Base-by-base conservation (phyloP, 2,888 invertebrate species). In the Loripinus fragilis region DNA sequence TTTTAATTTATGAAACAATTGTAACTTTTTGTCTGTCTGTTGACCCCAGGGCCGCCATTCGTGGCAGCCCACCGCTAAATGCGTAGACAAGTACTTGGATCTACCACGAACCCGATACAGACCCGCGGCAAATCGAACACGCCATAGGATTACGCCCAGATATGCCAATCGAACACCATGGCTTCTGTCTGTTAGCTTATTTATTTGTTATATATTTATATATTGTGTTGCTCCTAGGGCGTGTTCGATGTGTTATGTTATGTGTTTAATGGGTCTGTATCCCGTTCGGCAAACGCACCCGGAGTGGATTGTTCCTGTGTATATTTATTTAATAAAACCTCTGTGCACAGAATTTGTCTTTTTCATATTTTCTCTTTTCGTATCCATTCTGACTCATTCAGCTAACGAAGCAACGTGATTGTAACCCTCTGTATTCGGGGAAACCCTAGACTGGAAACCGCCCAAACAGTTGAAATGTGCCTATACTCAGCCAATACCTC, bases 11-110 rank as follows among this genome's bases (percentile, higher is more conserved):
- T 84, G 80, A 81, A 84, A 76, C 75, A 67, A 77, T 78, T 81
- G 76, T 81, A 81, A 81, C 81, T 77, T 80, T 79, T 50, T 83
- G 77, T 81, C 75, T 81, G 60, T 83, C 71, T 74, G 76, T 78
- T 78, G 73, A 78, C 52, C 83, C 80, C 41, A 66, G 45, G 77
- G 78, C 79, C 73, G 73, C 74, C 71, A 70, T 73, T 65, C 71
- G 80, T 78, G 75, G 75, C 75, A 78, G 84, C 79, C 80, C 76
- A 20, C 77, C 74, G 75, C 75, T 76, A 71, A 66, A 68, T 50
- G 52, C 80, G 87, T 87, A 87, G 87, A 85, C 86, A 87, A 87
- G 87, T 87, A 87, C 87, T 87, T 87, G 87, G 60, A 64, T 84
- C 85, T 87, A 87, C 87, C 72, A 85, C 85, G 85, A 81, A 74